Conservation (phyloP, 1,140 invertebrate species). For the Alviniconcha marisindica region DNA sequence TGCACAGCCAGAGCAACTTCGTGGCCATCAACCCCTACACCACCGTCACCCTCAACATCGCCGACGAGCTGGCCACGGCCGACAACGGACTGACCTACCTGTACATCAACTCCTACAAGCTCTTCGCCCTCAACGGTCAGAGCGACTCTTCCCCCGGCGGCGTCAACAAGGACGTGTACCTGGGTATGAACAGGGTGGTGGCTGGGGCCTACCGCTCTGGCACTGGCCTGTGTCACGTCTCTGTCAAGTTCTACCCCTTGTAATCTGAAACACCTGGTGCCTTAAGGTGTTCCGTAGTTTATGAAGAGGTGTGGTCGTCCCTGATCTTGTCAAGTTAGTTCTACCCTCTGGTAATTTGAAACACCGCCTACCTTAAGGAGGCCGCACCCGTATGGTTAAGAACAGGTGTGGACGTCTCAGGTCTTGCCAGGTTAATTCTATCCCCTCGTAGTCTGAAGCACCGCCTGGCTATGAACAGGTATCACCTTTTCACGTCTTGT, state of each 20-base stretch:
- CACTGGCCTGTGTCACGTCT: constrained; percentile 30
- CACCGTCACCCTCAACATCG: constrained; percentile 1
- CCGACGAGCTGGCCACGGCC: constrained; percentile 29
- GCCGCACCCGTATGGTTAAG: too few relatives aligned
- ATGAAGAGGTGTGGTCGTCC: too few relatives aligned
- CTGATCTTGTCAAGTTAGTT: too few relatives aligned
- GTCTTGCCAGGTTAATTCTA: too few relatives aligned
- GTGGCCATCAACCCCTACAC: background rate
- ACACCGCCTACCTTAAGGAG: too few relatives aligned
- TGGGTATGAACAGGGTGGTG: constrained; percentile 39
- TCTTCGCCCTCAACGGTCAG: constrained; percentile 41
- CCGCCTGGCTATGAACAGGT: too few relatives aligned
- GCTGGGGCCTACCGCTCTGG: background rate
- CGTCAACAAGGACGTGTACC: constrained; percentile 40
- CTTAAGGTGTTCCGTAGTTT: too few relatives aligned
- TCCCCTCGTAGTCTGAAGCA: too few relatives aligned
- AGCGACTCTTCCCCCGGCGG: constrained; percentile 22
- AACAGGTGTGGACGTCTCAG: too few relatives aligned
- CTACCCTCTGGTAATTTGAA: too few relatives aligned
- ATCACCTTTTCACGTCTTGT: too few relatives aligned
- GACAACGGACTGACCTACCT: constrained; percentile 25
- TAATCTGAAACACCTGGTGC: too few relatives aligned
- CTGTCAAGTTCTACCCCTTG: background rate
- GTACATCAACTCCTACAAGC: constrained; percentile 24
- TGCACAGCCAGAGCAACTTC: background rate